These are phyloP conservation scores for Gobio gobio DNA, from an alignment of 2,113 vertebrate species.

Conservation along the genomic window DNA sequence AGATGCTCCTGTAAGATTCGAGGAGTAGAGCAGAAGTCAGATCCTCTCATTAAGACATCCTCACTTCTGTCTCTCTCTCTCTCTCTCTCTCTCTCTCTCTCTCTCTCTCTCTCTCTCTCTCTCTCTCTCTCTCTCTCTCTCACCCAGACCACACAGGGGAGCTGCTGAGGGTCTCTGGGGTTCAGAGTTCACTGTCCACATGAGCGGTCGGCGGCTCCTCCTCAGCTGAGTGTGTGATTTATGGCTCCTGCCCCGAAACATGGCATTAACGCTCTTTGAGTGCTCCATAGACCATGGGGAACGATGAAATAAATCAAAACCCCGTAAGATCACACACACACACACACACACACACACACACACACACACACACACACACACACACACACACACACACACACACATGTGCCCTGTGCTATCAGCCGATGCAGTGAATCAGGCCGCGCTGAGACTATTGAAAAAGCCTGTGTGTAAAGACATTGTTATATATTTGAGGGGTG, in stretches of 20 bases:
- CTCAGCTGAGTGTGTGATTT: constrained; percentile 30
- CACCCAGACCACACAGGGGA: constrained; percentile 16
- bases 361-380: too few relatives aligned
- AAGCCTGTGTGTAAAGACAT: constrained; percentile 9
- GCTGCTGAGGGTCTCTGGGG: constrained; percentile 18
- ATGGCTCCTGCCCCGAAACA: constrained; percentile 13
- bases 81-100: not conserved
- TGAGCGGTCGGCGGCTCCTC: not conserved
- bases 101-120: too few relatives aligned
- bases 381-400: not conserved
- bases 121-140: constrained; percentile 17
- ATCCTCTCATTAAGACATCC: not conserved
- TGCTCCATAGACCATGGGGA: constrained; percentile 19
- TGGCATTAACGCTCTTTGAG: constrained; percentile 29
- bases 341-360: too few relatives aligned
- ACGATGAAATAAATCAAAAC: constrained; percentile 28
- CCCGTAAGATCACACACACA: not conserved
- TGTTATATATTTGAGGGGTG: constrained; percentile 20
- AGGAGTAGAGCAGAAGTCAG: not conserved
- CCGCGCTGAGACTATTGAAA: not conserved
- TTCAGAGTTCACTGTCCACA: constrained; percentile 8
- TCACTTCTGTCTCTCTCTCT: not conserved
- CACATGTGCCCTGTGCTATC: not conserved
- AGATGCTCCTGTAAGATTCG: not conserved
- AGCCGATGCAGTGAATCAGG: constrained; percentile 8